phyloP scores from a whole-genome alignment of 2,113 vertebrate species.

The Pagrus major region DNA sequence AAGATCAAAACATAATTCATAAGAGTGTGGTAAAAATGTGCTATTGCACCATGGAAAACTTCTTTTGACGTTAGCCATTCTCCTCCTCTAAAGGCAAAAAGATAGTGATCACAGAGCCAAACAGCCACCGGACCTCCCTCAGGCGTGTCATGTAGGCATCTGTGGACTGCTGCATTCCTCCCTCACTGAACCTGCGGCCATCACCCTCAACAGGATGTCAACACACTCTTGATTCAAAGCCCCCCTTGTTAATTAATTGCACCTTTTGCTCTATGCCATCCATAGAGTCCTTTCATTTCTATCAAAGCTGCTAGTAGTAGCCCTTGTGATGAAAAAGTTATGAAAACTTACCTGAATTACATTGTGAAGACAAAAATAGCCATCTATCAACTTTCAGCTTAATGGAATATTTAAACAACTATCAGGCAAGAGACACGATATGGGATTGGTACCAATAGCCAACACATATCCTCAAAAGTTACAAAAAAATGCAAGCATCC shows the following conservation, averaged over 20 bases:
- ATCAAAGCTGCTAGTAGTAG: conserved; percentile 78
- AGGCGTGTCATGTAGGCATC: conserved; percentile 52
- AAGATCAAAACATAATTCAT: conserved; percentile 13
- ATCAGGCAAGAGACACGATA: conserved; percentile 74
- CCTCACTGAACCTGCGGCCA: conserved; percentile 54
- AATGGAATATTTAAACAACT: conserved; percentile 71
- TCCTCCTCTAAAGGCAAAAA: conserved; percentile 43
- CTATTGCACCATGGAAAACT: conserved; percentile 39
- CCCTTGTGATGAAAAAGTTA: conserved; percentile 85
- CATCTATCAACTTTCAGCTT: conserved; percentile 60
- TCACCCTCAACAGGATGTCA: conserved; percentile 38
- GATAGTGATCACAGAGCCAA: conserved; percentile 31
- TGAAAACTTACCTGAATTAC: conserved; percentile 86
- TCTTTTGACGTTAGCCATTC: conserved; percentile 26
- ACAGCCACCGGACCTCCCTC: conserved; percentile 35
- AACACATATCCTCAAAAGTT: conserved; percentile 59
- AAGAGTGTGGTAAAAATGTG: conserved; percentile 10
- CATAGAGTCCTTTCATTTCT: conserved; percentile 70
- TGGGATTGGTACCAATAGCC: conserved; percentile 73
- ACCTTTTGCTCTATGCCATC: conserved; percentile 65
- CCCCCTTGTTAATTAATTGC: conserved; percentile 50
- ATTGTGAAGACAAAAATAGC: conserved; percentile 74
- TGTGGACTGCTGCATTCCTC: conserved; percentile 58
- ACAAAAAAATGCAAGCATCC: conserved; percentile 69
- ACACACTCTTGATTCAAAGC: conserved; percentile 41